Evolutionary conservation across 1,140 invertebrate species (phyloP).

Genomic region (Plectrocnemia conspersa): DNA sequence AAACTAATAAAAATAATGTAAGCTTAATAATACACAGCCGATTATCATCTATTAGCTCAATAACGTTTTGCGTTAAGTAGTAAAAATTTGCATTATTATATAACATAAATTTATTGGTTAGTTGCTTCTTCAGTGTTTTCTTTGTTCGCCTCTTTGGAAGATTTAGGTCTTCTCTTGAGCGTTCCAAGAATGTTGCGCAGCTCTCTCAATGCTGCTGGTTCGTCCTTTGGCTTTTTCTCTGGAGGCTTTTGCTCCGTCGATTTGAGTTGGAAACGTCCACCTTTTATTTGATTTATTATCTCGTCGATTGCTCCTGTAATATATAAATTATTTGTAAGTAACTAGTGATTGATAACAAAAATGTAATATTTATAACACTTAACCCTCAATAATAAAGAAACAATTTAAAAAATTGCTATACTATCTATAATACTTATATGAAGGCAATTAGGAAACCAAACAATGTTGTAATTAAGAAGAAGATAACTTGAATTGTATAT

Average conservation of each 20-base stretch:
- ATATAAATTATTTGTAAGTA: slow-evolving; percentile 17
- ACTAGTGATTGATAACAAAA: slow-evolving; percentile 9
- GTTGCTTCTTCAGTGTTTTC: slow-evolving; percentile 2
- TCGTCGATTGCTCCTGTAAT: slow-evolving; percentile 60
- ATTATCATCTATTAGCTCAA: too few relatives aligned
- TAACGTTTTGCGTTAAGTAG: too few relatives aligned
- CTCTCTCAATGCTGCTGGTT: slow-evolving; percentile 64
- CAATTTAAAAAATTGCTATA: too few relatives aligned
- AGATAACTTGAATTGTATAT: not conserved
- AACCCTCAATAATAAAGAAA: too few relatives aligned
- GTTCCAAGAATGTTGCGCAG: slow-evolving; percentile 68
- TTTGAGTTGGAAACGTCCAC: slow-evolving; percentile 66
- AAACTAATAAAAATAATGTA: too few relatives aligned
- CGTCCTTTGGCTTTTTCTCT: slow-evolving; percentile 56
- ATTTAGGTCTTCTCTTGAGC: slow-evolving; percentile 52
- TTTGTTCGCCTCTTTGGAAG: slow-evolving; percentile 2
- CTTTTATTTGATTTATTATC: slow-evolving; percentile 71
- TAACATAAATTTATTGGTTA: not conserved
- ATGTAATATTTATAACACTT: too few relatives aligned
- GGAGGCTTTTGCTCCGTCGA: slow-evolving; percentile 55
- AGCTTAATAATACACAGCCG: too few relatives aligned
- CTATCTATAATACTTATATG: too few relatives aligned
- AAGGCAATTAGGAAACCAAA: too few relatives aligned
- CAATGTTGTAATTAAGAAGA: too few relatives aligned
- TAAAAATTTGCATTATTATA: too few relatives aligned